Evolutionary conservation across 2,888 invertebrate genomes (phyloP).

Genomic region (Helicoverpa assulta): DNA sequence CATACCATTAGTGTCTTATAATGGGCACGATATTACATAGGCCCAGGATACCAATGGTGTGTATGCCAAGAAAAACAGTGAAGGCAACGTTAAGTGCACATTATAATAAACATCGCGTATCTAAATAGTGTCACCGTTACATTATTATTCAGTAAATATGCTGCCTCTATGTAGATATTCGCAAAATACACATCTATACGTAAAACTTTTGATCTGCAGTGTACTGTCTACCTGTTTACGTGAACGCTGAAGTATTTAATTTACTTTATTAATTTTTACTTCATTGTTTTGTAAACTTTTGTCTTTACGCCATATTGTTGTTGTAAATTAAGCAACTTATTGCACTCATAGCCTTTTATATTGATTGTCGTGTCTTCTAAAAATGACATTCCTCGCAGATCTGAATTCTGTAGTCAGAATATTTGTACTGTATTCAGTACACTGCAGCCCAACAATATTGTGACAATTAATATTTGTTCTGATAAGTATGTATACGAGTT

Average conservation of each 20-base stretch:
- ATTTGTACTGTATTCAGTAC: constrained; percentile 71
- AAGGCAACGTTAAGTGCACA: constrained; percentile 80
- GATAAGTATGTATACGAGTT: constrained; percentile 73
- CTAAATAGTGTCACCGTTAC: constrained; percentile 73
- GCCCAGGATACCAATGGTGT: constrained; percentile 11
- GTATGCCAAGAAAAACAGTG: constrained; percentile 66
- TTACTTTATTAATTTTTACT: constrained; percentile 56
- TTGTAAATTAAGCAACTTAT: constrained; percentile 1
- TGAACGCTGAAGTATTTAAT: constrained; percentile 50
- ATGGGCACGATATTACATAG: background rate
- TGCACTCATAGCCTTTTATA: background rate
- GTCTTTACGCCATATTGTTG: background rate
- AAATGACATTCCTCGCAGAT: background rate
- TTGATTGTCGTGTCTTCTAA: background rate
- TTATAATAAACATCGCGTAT: constrained; percentile 75
- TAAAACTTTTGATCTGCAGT: constrained; percentile 71
- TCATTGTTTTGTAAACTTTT: constrained; percentile 30
- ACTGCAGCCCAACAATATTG: constrained; percentile 71
- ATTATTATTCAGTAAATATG: constrained; percentile 83
- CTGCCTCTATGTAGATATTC: constrained; percentile 88
- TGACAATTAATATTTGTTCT: constrained; percentile 82
- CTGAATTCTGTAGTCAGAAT: constrained; percentile 13
- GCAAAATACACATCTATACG: constrained; percentile 87
- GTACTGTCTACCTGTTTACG: constrained; percentile 70
- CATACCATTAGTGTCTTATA: constrained; percentile 12